Percentiles rank a stretch among this genome's conserved stretches.
These are phyloP conservation scores for Semnornis frantzii DNA, from an alignment of 2,113 vertebrate genomes.

Conservation along the genomic window DNA sequence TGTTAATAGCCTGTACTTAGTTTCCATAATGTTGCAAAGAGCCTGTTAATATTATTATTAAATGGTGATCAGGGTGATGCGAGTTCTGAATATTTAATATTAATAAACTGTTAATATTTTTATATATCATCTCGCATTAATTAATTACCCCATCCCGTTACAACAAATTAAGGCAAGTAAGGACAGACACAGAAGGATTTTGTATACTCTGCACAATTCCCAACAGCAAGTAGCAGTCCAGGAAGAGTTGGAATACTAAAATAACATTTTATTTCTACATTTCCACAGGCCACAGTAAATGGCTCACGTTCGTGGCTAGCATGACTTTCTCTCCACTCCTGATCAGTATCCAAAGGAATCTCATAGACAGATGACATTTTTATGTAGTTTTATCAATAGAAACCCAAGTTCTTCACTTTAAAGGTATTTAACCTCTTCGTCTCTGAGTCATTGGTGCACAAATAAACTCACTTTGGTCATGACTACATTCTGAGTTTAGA, in stretches of 20 bases:
- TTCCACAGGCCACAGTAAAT: background rate
- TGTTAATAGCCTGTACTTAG: no score
- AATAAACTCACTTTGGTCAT: background rate
- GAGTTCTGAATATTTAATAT: no score
- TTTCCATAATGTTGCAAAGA: no score
- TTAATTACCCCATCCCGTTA: no score
- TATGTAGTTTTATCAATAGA: background rate
- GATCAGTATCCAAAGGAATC: background rate
- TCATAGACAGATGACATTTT: background rate
- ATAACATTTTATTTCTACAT: background rate
- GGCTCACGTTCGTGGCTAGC: background rate
- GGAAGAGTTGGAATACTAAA: background rate
- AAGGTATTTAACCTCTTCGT: background rate
- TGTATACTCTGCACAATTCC: background rate
- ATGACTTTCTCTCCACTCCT: background rate
- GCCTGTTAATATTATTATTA: no score
- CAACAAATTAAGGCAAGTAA: background rate
- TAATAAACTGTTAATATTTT: no score
- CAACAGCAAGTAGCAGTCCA: background rate
- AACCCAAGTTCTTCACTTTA: background rate
- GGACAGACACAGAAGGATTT: background rate
- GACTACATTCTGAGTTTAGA: background rate
- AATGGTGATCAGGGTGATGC: no score
- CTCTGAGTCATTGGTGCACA: background rate
- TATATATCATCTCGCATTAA: no score